A percentile compares a stretch with the other conserved stretches of the same genome.
Evolutionary conservation across 2,113 vertebrate genomes (phyloP).

Genomic region (Mormoops blainvillei): DNA sequence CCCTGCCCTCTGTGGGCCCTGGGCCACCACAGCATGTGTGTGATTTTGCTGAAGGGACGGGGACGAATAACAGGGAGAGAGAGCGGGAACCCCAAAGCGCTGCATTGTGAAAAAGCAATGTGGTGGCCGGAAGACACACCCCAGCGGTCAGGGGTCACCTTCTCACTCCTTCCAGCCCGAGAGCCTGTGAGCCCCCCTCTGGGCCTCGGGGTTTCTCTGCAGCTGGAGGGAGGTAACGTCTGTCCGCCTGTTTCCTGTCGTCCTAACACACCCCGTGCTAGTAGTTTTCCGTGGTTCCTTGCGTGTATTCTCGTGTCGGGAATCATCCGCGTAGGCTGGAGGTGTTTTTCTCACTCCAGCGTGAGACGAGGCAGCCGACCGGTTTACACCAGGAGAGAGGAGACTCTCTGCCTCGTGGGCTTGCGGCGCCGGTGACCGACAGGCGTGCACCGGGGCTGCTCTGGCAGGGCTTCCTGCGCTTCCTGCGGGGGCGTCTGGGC

Average conservation of each 20-base stretch:
- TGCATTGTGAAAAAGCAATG: too few species aligned
- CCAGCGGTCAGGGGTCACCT: neutral
- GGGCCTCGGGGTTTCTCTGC: neutral
- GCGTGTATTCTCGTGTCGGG: rapidly evolving
- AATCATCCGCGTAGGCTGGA: neutral
- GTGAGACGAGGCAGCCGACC: neutral
- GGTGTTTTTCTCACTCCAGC: neutral
- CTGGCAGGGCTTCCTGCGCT: neutral
- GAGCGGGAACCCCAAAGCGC: neutral
- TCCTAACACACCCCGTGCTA: too few species aligned
- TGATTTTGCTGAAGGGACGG: neutral
- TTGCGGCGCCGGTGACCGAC: rapidly evolving
- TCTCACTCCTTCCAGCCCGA: neutral
- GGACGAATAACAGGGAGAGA: neutral
- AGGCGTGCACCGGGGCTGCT: rapidly evolving
- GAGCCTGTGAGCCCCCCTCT: neutral
- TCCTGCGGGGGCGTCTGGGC: rapidly evolving
- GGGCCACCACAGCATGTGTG: neutral
- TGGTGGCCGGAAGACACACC: neutral
- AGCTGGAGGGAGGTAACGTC: too few species aligned
- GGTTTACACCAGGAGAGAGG: rapidly evolving
- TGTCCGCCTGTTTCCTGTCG: too few species aligned
- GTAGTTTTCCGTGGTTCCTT: too few species aligned
- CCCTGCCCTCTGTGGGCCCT: too few species aligned
- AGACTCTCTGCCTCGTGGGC: neutral